Conservation (phyloP, 2,888 invertebrate species). For the Amphimallon solstitiale region DNA sequence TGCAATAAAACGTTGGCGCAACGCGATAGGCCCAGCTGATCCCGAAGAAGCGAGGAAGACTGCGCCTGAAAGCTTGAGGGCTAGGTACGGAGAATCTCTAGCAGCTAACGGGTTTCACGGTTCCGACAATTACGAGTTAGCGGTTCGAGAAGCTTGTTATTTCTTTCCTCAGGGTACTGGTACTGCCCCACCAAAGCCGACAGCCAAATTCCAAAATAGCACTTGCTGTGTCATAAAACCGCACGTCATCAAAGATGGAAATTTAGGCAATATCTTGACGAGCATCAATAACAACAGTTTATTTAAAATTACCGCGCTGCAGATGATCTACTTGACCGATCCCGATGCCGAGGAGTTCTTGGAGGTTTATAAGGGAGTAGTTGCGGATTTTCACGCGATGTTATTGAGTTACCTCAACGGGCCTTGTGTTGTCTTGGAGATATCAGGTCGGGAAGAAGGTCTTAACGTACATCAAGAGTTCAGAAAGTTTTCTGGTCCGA, state of each 20-base stretch:
- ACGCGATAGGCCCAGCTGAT: slow-evolving; percentile 72
- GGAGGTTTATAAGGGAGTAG: slow-evolving; percentile 91
- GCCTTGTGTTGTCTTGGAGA: slow-evolving; percentile 86
- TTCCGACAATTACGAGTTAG: slow-evolving; percentile 68
- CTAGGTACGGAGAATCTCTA: slow-evolving; percentile 73
- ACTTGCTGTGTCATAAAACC: slow-evolving; percentile 90
- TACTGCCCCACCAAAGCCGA: slow-evolving; percentile 57
- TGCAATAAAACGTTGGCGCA: slow-evolving; percentile 69
- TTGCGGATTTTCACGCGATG: slow-evolving; percentile 82
- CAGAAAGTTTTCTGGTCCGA: slow-evolving; percentile 86
- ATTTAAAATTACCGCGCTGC: slow-evolving; percentile 81
- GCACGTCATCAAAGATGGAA: slow-evolving; percentile 82
- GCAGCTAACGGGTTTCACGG: slow-evolving; percentile 77
- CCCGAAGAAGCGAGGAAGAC: slow-evolving; percentile 67
- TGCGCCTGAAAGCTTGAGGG: slow-evolving; percentile 70
- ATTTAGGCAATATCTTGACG: slow-evolving; percentile 76
- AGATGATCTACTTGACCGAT: slow-evolving; percentile 81
- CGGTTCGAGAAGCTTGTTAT: slow-evolving; percentile 67
- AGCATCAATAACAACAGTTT: slow-evolving; percentile 77
- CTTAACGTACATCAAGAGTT: slow-evolving; percentile 76
- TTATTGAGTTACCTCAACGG: slow-evolving; percentile 86
- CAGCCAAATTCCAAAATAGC: slow-evolving; percentile 72
- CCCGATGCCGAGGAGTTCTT: slow-evolving; percentile 90
- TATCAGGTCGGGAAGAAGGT: slow-evolving; percentile 69
- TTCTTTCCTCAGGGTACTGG: slow-evolving; percentile 68